A percentile compares a stretch with the other conserved stretches of the same genome.
These are phyloP conservation scores for Tychaedon coryphoeus DNA, from an alignment of 2,113 vertebrate species.

Conservation along the genomic window DNA sequence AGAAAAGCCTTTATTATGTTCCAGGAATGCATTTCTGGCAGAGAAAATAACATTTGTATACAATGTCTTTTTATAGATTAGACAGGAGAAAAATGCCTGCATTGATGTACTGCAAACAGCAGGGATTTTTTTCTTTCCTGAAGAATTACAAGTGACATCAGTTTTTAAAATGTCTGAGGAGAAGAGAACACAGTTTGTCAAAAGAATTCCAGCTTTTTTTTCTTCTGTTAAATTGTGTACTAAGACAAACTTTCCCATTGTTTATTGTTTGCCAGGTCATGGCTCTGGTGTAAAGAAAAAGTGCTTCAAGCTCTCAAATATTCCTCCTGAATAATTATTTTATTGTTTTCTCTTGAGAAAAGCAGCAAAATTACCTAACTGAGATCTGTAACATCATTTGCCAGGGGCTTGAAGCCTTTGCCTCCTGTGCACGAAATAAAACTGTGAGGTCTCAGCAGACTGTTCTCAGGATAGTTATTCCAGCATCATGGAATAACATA, in stretches of 20 bases:
- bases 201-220: constrained; percentile 60
- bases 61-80: constrained; percentile 77
- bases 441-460: neutral
- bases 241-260: constrained; percentile 71
- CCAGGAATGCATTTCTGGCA: constrained; percentile 74
- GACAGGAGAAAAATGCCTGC: constrained; percentile 70
- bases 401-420: neutral
- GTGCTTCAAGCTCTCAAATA: constrained; percentile 13
- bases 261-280: constrained; percentile 65
- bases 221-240: constrained; percentile 54
- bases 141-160: constrained; percentile 78
- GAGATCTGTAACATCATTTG: neutral
- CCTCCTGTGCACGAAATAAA: neutral
- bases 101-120: constrained; percentile 66
- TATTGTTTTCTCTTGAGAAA: neutral
- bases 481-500: neutral
- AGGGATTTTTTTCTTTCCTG: constrained; percentile 50
- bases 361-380: neutral
- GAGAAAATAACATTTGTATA: constrained; percentile 63
- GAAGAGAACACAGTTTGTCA: constrained; percentile 68
- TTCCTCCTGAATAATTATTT: constrained; percentile 57
- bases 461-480: neutral
- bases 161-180: constrained; percentile 69
- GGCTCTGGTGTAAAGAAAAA: constrained; percentile 20
- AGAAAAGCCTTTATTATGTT: constrained; percentile 63